These are phyloP conservation scores for Sebastes matsubarae DNA, from an alignment of 2,797 vertebrate species.

Conservation along the genomic window DNA sequence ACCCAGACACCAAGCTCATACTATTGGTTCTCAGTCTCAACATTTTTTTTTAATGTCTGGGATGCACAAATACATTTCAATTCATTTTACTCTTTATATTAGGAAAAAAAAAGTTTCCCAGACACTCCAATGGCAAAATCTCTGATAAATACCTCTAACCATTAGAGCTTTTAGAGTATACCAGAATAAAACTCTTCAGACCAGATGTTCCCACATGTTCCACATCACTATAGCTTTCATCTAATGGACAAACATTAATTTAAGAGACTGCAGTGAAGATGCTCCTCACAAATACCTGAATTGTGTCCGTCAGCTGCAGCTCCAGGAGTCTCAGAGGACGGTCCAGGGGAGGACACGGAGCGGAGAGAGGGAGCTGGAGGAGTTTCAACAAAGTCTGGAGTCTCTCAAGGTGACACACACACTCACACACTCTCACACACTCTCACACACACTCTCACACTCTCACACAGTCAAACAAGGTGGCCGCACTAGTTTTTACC, in stretches of 20 bases:
- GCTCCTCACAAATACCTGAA: neutral
- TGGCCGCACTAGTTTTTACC: no score
- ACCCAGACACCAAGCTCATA: neutral
- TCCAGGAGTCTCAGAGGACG: slow-evolving; percentile 67
- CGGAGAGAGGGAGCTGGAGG: slow-evolving; percentile 66
- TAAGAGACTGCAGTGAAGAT: neutral
- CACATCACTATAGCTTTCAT: neutral
- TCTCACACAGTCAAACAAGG: neutral
- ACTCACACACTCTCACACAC: neutral
- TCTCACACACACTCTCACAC: neutral
- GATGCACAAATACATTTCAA: no score
- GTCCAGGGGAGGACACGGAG: slow-evolving; percentile 62
- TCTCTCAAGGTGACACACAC: slow-evolving; percentile 66
- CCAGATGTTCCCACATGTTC: no score
- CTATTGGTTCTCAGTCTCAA: no score
- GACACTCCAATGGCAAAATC: no score
- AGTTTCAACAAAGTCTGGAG: slow-evolving; percentile 71
- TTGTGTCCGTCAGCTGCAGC: slow-evolving; percentile 56
- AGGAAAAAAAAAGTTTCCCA: neutral
- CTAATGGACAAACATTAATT: neutral
- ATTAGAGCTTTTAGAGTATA: neutral
- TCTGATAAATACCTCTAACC: no score
- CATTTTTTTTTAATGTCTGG: no score
- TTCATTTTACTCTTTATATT: no score
- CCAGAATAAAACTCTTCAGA: neutral